Conservation (phyloP, 2,113 vertebrate species). For the Dascyllus trimaculatus region DNA sequence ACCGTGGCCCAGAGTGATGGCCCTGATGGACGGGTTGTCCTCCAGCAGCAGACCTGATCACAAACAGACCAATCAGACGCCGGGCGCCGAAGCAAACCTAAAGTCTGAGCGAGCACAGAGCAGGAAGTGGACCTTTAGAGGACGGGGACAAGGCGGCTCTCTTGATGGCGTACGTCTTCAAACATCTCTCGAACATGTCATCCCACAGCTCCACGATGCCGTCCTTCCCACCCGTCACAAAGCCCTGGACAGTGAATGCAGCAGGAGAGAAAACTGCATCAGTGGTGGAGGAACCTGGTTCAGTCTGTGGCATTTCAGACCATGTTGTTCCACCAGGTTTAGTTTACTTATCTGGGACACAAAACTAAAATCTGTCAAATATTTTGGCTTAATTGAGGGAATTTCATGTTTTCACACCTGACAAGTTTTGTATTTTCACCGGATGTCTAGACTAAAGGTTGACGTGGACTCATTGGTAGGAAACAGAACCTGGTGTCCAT, state of each 20-base stretch:
- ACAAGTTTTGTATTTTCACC: too few species aligned
- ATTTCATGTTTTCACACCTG: too few species aligned
- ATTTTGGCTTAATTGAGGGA: too few species aligned
- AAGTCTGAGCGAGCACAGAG: not conserved
- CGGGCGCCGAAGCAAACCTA: not conserved
- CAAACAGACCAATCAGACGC: not conserved
- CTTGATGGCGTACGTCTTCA: conserved; percentile 98
- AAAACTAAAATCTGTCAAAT: too few species aligned
- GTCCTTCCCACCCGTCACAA: conserved; percentile 97
- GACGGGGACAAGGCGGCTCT: conserved; percentile 91
- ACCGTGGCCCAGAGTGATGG: conserved; percentile 95
- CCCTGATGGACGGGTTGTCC: conserved; percentile 97
- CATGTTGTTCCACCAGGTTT: too few species aligned
- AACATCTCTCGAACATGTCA: conserved; percentile 96
- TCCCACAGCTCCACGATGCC: conserved; percentile 98
- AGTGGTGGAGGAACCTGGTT: too few species aligned
- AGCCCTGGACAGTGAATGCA: conserved; percentile 86
- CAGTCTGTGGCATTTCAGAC: too few species aligned
- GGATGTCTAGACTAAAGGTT: too few species aligned
- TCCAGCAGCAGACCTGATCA: conserved; percentile 92
- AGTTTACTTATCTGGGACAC: too few species aligned
- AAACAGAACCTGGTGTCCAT: too few species aligned
- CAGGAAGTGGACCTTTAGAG: conserved; percentile 90
- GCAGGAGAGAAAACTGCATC: not conserved
- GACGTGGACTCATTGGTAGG: too few species aligned